Percentiles rank a stretch among this genome's conserved stretches.
phyloP scores from a whole-genome alignment of 2,888 invertebrate species.

The Lissocephala sabroskyi region DNA sequence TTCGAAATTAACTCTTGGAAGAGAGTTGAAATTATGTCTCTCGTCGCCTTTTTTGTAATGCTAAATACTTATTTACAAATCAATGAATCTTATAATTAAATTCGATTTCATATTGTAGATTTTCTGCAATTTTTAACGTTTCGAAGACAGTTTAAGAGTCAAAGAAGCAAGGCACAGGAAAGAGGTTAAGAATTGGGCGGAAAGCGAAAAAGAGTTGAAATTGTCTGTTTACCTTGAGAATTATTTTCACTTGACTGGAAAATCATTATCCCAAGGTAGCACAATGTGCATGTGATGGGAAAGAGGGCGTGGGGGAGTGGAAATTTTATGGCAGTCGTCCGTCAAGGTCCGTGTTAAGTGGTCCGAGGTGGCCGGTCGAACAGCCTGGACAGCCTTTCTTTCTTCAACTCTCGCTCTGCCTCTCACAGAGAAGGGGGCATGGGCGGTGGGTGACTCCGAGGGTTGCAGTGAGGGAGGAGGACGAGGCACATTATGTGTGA shows the following conservation, averaged over 20 bases:
- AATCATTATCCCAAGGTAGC: constrained; percentile 67
- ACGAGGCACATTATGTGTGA: constrained; percentile 47
- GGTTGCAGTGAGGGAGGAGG: constrained; percentile 1
- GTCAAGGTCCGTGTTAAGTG: background rate
- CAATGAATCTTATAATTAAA: no score
- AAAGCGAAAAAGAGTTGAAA: constrained; percentile 31
- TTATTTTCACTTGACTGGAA: constrained; percentile 68
- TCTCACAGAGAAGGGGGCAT: no score
- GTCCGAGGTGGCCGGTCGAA: background rate
- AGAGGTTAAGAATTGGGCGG: no score
- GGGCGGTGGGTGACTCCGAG: no score
- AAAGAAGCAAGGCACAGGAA: constrained; percentile 10
- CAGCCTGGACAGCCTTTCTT: background rate
- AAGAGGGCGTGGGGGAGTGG: constrained; percentile 4
- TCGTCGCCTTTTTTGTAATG: no score
- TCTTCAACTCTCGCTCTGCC: background rate
- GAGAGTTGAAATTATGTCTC: no score
- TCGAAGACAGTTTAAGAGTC: no score
- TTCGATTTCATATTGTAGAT: no score
- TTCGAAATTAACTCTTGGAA: no score
- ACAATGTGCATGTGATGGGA: constrained; percentile 20
- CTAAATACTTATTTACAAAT: no score
- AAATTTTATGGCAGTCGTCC: constrained; percentile 38
- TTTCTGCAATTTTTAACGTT: no score
- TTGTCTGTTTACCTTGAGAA: constrained; percentile 60